Percentiles rank a stretch among this genome's conserved stretches.
These are phyloP conservation scores for Calcarius lapponicus DNA, from an alignment of 2,797 vertebrate species.

Conservation along the genomic window DNA sequence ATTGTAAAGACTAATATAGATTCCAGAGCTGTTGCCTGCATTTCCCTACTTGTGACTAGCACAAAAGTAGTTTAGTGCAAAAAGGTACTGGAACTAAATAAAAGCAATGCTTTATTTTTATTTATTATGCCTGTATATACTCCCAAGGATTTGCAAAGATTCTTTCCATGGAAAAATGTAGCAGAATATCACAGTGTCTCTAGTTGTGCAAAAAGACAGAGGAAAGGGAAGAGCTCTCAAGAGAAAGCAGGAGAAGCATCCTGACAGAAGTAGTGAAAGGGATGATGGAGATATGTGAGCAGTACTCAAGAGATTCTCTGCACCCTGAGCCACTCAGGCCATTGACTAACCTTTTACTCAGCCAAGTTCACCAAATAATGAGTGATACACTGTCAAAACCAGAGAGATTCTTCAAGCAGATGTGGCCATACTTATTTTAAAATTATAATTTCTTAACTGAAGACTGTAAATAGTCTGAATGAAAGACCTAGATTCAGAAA, in stretches of 20 bases:
- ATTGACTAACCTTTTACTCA: background rate
- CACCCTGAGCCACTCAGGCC: background rate
- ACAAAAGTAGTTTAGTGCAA: background rate
- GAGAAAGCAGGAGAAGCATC: background rate
- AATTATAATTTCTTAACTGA: background rate
- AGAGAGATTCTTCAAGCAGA: background rate
- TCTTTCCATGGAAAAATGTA: background rate
- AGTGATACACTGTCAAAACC: background rate
- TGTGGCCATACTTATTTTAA: background rate
- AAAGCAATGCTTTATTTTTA: background rate
- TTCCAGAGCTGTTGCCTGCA: background rate
- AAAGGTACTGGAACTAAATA: background rate
- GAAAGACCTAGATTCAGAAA: background rate
- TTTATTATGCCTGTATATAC: background rate
- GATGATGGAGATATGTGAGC: background rate
- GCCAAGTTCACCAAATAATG: background rate
- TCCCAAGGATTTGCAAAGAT: background rate
- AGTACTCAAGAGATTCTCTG: background rate
- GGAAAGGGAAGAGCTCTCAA: background rate
- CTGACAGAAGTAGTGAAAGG: background rate
- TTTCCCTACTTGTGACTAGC: background rate
- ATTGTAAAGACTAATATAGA: background rate
- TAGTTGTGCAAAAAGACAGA: background rate
- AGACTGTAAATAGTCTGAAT: background rate
- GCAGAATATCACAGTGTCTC: background rate